phyloP scores from a whole-genome alignment of 2,113 vertebrate species.

The Equus quagga region DNA sequence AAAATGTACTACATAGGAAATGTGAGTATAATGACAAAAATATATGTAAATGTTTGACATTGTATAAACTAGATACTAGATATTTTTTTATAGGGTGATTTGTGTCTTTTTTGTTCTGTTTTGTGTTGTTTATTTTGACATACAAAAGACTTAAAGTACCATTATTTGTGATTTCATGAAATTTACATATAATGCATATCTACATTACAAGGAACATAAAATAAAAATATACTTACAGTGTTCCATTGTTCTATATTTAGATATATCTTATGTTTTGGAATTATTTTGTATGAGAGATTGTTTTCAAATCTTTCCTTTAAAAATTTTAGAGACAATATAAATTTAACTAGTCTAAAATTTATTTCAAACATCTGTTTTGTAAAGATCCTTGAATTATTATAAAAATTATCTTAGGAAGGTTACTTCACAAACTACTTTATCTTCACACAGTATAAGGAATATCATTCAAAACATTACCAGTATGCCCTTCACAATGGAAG shows the following conservation, averaged over 20 bases:
- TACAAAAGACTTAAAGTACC: neutral
- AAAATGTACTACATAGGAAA: neutral
- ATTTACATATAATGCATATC: neutral
- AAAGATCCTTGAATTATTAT: neutral
- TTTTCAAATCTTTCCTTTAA: neutral
- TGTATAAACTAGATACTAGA: neutral
- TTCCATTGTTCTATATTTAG: neutral
- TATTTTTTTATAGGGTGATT: neutral
- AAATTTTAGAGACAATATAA: neutral
- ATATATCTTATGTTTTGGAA: neutral
- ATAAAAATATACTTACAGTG: neutral
- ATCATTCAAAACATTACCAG: neutral
- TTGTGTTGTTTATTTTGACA: neutral
- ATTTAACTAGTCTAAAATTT: neutral
- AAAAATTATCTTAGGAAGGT: neutral
- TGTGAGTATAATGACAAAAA: neutral
- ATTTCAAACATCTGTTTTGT: neutral
- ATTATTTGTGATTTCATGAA: neutral
- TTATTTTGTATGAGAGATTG: neutral
- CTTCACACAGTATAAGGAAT: neutral
- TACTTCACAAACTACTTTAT: neutral
- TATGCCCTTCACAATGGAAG: neutral
- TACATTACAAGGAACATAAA: neutral
- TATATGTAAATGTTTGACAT: neutral
- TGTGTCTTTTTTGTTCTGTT: neutral